These are phyloP conservation scores for Phodopus roborovskii DNA, from an alignment of 2,113 vertebrate genomes.

Conservation along the genomic window DNA sequence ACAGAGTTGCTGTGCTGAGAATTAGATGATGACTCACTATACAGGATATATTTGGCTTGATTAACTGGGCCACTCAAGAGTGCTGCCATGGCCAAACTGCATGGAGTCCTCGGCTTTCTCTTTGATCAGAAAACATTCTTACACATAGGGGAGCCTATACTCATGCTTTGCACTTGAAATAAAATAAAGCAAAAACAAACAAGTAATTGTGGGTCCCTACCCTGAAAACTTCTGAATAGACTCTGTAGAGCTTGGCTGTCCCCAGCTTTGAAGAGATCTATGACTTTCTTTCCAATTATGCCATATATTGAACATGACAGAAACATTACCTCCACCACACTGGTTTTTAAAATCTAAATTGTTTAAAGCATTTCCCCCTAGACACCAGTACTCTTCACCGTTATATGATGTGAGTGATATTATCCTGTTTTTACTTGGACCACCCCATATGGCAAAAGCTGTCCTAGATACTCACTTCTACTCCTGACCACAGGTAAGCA, in stretches of 20 bases:
- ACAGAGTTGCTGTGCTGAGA: not conserved
- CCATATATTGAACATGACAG: not conserved
- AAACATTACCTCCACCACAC: not conserved
- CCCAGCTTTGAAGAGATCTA: not conserved
- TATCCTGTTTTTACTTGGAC: constrained; percentile 2
- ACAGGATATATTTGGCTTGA: not conserved
- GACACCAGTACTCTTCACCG: not conserved
- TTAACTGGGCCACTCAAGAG: not conserved
- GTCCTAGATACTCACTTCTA: not conserved
- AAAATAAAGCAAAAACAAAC: not conserved
- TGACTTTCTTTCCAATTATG: not conserved
- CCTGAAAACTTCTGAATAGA: not conserved
- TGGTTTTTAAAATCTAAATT: constrained; percentile 8
- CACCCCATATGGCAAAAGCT: not conserved
- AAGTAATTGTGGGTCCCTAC: not conserved
- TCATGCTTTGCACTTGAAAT: not conserved
- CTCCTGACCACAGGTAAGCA: not conserved
- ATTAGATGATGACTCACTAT: not conserved
- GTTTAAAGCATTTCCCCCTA: not conserved
- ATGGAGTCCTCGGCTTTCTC: not conserved
- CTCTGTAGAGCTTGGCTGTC: not conserved
- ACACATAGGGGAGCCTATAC: not conserved
- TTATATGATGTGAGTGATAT: not conserved
- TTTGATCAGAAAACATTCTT: not conserved
- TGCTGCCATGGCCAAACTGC: not conserved